A percentile compares a stretch with the other conserved stretches of the same genome.
phyloP scores from a whole-genome alignment of 2,888 invertebrate genomes.

The Agrotis segetum region DNA sequence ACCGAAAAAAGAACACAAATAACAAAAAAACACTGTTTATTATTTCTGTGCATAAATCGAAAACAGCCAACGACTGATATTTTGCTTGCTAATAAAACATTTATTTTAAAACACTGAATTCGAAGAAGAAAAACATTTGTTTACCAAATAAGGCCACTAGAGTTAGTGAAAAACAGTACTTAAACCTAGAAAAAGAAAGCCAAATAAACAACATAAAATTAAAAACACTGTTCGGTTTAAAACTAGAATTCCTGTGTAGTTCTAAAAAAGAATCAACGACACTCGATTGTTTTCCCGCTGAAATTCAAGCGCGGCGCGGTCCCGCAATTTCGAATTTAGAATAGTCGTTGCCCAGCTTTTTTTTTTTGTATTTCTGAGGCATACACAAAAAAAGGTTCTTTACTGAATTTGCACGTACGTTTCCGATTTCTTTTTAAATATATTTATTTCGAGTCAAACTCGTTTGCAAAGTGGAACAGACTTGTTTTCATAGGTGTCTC shows the following conservation, averaged over 20 bases:
- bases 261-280: constrained; percentile 13
- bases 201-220: background rate
- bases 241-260: constrained; percentile 11
- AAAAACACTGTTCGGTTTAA: constrained; percentile 9
- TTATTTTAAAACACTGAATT: too few species aligned
- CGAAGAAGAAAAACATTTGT: too few species aligned
- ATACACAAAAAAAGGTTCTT: constrained; percentile 24
- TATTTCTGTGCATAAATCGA: too few species aligned
- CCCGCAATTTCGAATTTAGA: constrained; percentile 50
- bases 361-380: too few species aligned
- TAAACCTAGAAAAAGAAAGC: too few species aligned
- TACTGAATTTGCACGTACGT: constrained; percentile 29
- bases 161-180: too few species aligned
- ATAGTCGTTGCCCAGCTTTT: constrained; percentile 17
- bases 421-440: constrained; percentile 12
- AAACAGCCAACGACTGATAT: too few species aligned
- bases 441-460: constrained; percentile 21
- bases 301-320: constrained; percentile 15
- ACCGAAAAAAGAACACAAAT: too few species aligned
- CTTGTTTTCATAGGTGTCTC: constrained; percentile 11
- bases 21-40: too few species aligned
- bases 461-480: constrained; percentile 22
- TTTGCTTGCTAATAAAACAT: too few species aligned
- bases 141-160: too few species aligned
- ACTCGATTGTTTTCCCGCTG: constrained; percentile 39